Evolutionary conservation across 2,113 vertebrate species (phyloP), one percentile per base, ranked within the genome.

Genomic region (Sinocyclocheilus anophthalmus): DNA sequence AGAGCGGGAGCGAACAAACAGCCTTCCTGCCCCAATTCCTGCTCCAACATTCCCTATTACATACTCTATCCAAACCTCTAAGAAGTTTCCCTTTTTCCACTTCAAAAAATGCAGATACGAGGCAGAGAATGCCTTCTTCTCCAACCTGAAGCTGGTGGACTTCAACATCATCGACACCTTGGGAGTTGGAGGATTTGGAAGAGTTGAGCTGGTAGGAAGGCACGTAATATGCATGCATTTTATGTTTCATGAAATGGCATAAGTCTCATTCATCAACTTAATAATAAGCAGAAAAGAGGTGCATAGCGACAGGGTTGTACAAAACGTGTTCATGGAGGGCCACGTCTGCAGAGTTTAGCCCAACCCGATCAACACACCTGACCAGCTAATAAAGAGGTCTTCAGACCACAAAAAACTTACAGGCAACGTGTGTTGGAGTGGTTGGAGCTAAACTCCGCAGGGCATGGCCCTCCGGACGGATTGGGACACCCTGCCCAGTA

Each of bases 51-150:
- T 92, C 78, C 92, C 92, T 20, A 86, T 88, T 88, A 76, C 91
- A 26, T 93, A 96, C 92, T 95, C 95, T 90, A 94, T 97, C 90
- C 95, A 95, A 85, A 93, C 96, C 81, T 96, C 96, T 95, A 97
- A 96, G 95, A 98, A 95, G 94, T 98, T 98, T 95, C 97, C 96
- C 0, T 98, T 98, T 94, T 96, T 98, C 95, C 97, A 92, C 87
- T 95, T 99, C 78, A 96, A 97, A 94, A 96, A 95, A 94, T 96
- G 95, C 95, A 99, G 97, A 95, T 97, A 97, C 0, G 97, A 98
- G 78, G 94, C 92, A 0, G 95, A 95, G 77, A 94, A 94, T 6
- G 88, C 91, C 85, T 95, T 95, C 93, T 95, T 94, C 93, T 94
- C 94, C 89, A 82, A 90, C 16, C 92, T 95, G 88, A 94, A 93